Base-by-base conservation (phyloP, 2,113 vertebrate species). In the Engraulis encrasicolus region DNA sequence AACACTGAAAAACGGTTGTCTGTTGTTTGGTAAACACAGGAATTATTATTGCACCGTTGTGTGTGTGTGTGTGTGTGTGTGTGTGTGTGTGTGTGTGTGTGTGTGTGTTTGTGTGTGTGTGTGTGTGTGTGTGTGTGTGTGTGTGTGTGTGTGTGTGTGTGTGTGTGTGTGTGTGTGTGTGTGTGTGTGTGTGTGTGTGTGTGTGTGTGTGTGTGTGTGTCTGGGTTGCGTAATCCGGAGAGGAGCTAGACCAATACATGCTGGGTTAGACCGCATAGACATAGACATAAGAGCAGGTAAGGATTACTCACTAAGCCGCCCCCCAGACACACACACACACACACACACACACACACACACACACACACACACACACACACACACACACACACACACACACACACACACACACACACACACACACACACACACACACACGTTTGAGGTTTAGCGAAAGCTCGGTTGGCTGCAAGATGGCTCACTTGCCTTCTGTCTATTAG, bases 81-180 rank as follows among this genome's bases (percentile, higher is more conserved):
- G 40, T 45, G 40, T 45, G 40, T 45, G 40, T 45, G 40, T n/a
- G 40, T 45, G 40, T 45, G 40, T 45, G 40, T 45, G 40, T 45
- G 40, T 45, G 40, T 45, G 40, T 45, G 40, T 45, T 3, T 45
- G 40, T 45, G 40, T n/a, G 40, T 45, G 40, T 45, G 9, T 45
- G 40, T n/a, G 40, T 45, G 40, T 45, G 40, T 45, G 40, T 45
- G 9, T 45, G 40, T 78, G 34, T n/a, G 77, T 34, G 27, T 34
- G 34, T 17, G 27, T 78, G 77, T 78, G 27, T 81, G 50, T 34
- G 34, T 81, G 34, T 83, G 15, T 74, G 36, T 61, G 40, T 45
- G 40, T 45, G 40, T 45, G 40, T 45, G 40, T 45, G 40, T n/a
- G 40, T 45, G 40, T 45, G 9, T 45, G 40, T n/a, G 40, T 45